These are phyloP conservation scores for Drosophila ananassae DNA, from an alignment of 1,140 invertebrate genomes.

Conservation along the genomic window DNA sequence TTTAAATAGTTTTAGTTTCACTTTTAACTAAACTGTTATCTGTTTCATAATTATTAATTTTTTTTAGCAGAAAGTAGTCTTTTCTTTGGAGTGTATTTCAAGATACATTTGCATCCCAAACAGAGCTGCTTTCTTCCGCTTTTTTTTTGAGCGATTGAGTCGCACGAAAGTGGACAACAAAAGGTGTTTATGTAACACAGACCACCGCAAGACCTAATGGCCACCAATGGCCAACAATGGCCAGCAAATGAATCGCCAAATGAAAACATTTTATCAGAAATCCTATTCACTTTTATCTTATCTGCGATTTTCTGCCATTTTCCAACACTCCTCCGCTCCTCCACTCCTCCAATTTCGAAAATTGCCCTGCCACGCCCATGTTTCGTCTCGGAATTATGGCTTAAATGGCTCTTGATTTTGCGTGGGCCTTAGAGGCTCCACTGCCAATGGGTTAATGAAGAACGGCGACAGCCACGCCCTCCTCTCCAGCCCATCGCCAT, in stretches of 20 bases:
- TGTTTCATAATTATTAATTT: background rate
- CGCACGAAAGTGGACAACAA: slow-evolving; percentile 21
- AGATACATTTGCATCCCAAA: slow-evolving; percentile 52
- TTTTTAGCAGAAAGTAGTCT: background rate
- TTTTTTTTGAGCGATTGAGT: slow-evolving; percentile 37
- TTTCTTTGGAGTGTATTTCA: background rate
- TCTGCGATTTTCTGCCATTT: slow-evolving; percentile 16
- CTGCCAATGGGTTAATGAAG: slow-evolving; percentile 46
- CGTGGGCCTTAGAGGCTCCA: slow-evolving; percentile 20
- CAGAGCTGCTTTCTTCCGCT: slow-evolving; percentile 46
- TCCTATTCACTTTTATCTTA: slow-evolving; percentile 36
- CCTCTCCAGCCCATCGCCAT: slow-evolving; percentile 22
- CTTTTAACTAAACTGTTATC: background rate
- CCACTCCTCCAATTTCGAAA: slow-evolving; percentile 49
- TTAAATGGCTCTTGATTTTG: slow-evolving; percentile 5
- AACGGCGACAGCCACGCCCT: slow-evolving; percentile 34
- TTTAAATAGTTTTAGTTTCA: no score
- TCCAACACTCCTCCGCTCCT: slow-evolving; percentile 10
- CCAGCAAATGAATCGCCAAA: slow-evolving; percentile 35
- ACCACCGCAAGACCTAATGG: slow-evolving; percentile 11
- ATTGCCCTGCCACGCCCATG: slow-evolving; percentile 45
- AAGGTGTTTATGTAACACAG: slow-evolving; percentile 34
- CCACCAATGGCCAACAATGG: slow-evolving; percentile 29
- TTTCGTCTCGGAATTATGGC: slow-evolving; percentile 10
- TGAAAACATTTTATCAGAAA: slow-evolving; percentile 44